Base-by-base conservation (phyloP, 2,888 invertebrate genomes). In the Anthophora plumipes region DNA sequence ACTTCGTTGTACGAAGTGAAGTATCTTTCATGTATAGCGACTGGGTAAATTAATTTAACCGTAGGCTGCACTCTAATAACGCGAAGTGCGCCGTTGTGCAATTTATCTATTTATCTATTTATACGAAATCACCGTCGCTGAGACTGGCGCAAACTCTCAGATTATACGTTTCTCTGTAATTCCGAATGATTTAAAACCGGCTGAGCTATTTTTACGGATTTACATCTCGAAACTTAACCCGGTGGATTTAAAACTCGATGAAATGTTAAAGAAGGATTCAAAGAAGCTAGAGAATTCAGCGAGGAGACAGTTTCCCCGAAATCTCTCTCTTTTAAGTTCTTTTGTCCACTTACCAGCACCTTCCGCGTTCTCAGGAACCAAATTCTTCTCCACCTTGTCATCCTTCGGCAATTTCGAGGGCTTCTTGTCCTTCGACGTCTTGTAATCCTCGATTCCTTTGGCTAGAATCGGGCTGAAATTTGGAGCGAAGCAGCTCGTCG, bases 381-480 rank as follows among this genome's bases (percentile, higher is more conserved):
- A 11, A 9, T 43, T 73, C 25, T 66, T 60, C 20, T 50, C 6
- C n/a, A 25, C 41, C 17, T 61, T 57, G 9, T 60, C 50, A 20
- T 54, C n/a, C 41, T 70, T 72, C 12, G 55, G 5, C 17, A 60
- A 17, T 60, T 57, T 80, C 22, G 75, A 48, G 4, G 25, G n/a
- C 50, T 81, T 84, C 70, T 55, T 48, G 11, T 75, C 50, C 12
- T 71, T 79, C 46, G 80, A 25, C 9, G 69, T 22, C 46, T 64
- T 80, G 12, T 71, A 54, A n/a, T 69, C 67, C 12, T 72, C 67
- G 46, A 83, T 67, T 37, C 69, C 67, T 76, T 90, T 92, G 67
- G 87, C 87, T 43, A 92, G 77, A 50, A 91, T 89, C 17, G 91
- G 89, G 78, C 90, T 91, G 25, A 93, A 81, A 31, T 83, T 90